phyloP scores from a whole-genome alignment of 2,113 vertebrate genomes.

The Python bivittatus region DNA sequence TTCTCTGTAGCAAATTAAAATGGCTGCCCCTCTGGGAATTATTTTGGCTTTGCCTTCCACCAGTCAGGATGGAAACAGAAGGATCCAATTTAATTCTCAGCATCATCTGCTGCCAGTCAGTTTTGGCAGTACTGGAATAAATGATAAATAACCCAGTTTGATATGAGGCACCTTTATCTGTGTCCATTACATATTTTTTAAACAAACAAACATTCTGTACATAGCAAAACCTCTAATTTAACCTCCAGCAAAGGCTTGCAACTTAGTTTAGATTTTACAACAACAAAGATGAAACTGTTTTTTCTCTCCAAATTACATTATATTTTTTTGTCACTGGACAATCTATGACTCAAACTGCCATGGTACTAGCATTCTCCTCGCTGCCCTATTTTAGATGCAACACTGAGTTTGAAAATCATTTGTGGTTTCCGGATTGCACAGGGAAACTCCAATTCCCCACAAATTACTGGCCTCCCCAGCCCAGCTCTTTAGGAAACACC shows the following conservation, averaged over 20 bases:
- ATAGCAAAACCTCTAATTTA: background rate
- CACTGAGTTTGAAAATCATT: slow-evolving; percentile 75
- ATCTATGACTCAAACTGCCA: slow-evolving; percentile 70
- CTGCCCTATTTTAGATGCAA: slow-evolving; percentile 66
- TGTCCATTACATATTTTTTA: background rate
- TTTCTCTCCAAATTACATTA: slow-evolving; percentile 57
- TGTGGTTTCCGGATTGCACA: slow-evolving; percentile 64
- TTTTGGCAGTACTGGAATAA: background rate
- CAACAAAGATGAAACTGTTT: slow-evolving; percentile 56
- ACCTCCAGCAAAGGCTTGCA: background rate
- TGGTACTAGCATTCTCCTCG: slow-evolving; percentile 65
- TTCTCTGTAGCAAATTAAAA: background rate
- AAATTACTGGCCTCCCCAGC: slow-evolving; percentile 67
- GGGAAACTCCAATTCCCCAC: slow-evolving; percentile 72
- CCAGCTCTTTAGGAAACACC: slow-evolving; percentile 76
- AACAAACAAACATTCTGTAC: background rate
- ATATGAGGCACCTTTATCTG: background rate
- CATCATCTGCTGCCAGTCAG: background rate
- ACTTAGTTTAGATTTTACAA: slow-evolving; percentile 60
- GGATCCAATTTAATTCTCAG: background rate
- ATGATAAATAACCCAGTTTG: background rate
- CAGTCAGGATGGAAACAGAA: background rate
- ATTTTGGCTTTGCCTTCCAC: background rate
- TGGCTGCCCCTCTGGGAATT: background rate
- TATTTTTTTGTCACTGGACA: slow-evolving; percentile 75